Evolutionary conservation across 2,888 invertebrate genomes (phyloP).

Genomic region (Cryptocephalus primarius): DNA sequence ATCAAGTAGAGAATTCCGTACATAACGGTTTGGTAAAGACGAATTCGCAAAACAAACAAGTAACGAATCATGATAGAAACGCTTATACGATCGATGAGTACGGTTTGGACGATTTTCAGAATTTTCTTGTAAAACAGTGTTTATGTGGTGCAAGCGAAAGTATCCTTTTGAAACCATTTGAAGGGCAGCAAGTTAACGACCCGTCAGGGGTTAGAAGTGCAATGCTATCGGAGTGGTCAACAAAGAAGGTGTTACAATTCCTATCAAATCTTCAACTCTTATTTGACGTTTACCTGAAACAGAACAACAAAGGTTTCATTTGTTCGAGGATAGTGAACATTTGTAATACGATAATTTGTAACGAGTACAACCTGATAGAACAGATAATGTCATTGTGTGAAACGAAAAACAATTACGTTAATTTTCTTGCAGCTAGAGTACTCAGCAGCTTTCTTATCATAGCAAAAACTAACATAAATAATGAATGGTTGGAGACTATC

Average conservation of each 20-base stretch:
- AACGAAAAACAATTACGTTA: slow-evolving; percentile 68
- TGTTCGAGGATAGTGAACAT: slow-evolving; percentile 71
- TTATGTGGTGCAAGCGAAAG: slow-evolving; percentile 66
- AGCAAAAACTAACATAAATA: slow-evolving; percentile 70
- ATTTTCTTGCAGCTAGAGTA: slow-evolving; percentile 69
- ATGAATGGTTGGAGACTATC: slow-evolving; percentile 68
- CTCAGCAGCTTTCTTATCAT: slow-evolving; percentile 75
- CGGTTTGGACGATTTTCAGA: slow-evolving; percentile 45
- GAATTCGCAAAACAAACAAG: neutral
- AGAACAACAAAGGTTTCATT: slow-evolving; percentile 70
- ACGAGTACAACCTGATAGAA: slow-evolving; percentile 74
- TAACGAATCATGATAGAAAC: slow-evolving; percentile 5
- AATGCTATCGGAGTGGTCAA: slow-evolving; percentile 51
- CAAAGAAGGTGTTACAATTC: slow-evolving; percentile 62
- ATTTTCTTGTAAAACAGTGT: slow-evolving; percentile 62
- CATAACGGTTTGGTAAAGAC: neutral
- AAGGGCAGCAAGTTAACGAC: slow-evolving; percentile 44
- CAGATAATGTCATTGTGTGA: slow-evolving; percentile 72
- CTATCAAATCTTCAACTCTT: slow-evolving; percentile 73
- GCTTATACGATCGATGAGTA: slow-evolving; percentile 11
- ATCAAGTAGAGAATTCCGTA: neutral
- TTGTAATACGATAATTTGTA: slow-evolving; percentile 67
- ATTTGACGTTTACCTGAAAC: slow-evolving; percentile 75
- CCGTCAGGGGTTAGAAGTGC: slow-evolving; percentile 41
- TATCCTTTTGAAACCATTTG: slow-evolving; percentile 59